These are phyloP conservation scores for Sinhomidia bicolor DNA, from an alignment of 2,888 invertebrate species.

Conservation along the genomic window DNA sequence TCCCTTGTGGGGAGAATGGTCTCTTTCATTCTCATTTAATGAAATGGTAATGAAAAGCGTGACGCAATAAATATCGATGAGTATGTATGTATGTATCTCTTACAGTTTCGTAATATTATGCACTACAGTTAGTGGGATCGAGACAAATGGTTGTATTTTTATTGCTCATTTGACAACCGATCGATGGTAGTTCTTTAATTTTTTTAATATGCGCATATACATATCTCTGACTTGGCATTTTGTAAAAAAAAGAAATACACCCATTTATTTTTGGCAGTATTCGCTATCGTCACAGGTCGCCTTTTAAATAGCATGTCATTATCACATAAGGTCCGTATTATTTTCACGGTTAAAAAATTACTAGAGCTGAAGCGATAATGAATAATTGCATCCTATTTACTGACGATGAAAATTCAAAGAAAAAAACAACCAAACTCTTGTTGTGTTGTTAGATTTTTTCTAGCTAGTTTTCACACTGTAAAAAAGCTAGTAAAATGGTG, in stretches of 20 bases:
- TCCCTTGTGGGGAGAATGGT: no score
- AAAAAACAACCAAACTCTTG: no score
- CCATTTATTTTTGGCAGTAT: not conserved
- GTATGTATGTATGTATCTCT: not conserved
- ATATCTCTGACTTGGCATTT: not conserved
- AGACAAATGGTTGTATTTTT: not conserved
- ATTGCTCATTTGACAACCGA: not conserved
- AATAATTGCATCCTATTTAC: not conserved
- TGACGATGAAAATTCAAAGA: not conserved
- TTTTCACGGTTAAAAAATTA: conserved; percentile 56
- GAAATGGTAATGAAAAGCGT: conserved; percentile 31
- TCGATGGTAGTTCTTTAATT: not conserved
- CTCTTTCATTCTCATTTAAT: not conserved
- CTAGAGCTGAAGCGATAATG: conserved; percentile 52
- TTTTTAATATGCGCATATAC: not conserved
- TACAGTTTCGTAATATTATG: no score
- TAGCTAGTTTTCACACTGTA: no score
- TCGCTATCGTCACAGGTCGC: not conserved
- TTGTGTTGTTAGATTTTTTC: no score
- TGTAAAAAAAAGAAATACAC: not conserved
- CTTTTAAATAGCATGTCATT: not conserved
- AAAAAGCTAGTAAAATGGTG: not conserved
- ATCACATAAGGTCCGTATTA: not conserved
- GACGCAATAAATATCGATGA: conserved; percentile 65
- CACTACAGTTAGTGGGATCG: no score